Evolutionary conservation across 2,888 invertebrate genomes (phyloP).

Genomic region (Sialis fuliginosa): DNA sequence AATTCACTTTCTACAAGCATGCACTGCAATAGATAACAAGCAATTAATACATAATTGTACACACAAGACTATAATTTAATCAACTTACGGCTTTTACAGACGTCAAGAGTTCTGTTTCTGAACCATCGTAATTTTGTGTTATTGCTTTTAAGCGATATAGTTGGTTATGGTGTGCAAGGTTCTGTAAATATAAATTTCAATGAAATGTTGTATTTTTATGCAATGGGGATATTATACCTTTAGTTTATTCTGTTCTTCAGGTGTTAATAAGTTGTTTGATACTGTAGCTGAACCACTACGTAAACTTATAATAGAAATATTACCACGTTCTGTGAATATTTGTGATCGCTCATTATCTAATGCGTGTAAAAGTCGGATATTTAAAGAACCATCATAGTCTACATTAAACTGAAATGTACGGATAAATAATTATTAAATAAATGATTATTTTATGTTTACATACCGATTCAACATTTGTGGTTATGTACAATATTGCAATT

Average conservation of each 20-base stretch:
- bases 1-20: conserved; percentile 57
- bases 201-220: not conserved
- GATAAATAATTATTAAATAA: conserved; percentile 4
- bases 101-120: conserved; percentile 49
- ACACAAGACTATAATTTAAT: not conserved
- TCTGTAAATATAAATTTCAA: conserved; percentile 24
- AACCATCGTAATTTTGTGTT: conserved; percentile 47
- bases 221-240: not conserved
- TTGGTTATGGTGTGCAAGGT: conserved; percentile 44
- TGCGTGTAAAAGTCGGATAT: conserved; percentile 50
- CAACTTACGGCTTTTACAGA: conserved; percentile 56
- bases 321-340: conserved; percentile 47
- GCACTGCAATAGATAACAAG: conserved; percentile 30
- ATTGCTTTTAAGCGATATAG: conserved; percentile 58
- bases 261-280: conserved; percentile 38
- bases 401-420: conserved; percentile 31
- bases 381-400: conserved; percentile 59
- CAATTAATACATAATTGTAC: conserved; percentile 2
- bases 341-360: conserved; percentile 32
- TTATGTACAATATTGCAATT: no score
- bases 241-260: conserved; percentile 22
- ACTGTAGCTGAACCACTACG: conserved; percentile 43
- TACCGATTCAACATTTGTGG: no score
- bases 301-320: conserved; percentile 50
- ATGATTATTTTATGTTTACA: no score